Evolutionary conservation across 2,888 invertebrate genomes (phyloP).

Genomic region (Agrochola circellaris): DNA sequence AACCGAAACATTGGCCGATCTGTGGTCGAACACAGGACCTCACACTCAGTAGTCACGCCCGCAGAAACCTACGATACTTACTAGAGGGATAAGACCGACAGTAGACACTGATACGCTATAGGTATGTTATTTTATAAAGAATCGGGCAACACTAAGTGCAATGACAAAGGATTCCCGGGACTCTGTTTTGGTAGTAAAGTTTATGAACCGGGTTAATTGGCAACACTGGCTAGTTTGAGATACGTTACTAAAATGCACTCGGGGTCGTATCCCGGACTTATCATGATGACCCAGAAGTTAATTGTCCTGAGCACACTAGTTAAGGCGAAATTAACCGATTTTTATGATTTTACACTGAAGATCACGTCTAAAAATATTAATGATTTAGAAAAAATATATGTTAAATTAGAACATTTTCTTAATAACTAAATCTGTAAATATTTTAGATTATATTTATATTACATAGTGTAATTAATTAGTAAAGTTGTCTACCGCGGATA

Average conservation of each 20-base stretch:
- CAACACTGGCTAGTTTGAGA: constrained; percentile 17
- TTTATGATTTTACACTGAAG: too few relatives aligned
- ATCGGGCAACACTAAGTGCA: neutral
- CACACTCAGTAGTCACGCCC: neutral
- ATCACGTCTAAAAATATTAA: too few relatives aligned
- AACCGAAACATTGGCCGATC: neutral
- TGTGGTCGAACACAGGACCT: neutral
- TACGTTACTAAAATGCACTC: constrained; percentile 51
- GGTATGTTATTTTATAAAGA: too few relatives aligned
- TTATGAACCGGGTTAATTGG: constrained; percentile 42
- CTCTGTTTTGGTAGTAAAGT: constrained; percentile 46
- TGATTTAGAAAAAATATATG: too few relatives aligned
- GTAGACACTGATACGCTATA: neutral
- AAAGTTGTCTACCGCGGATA: too few relatives aligned
- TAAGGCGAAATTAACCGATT: too few relatives aligned
- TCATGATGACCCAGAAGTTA: constrained; percentile 29
- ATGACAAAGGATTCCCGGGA: constrained; percentile 1
- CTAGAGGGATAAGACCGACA: neutral
- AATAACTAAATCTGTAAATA: too few relatives aligned
- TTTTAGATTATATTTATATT: too few relatives aligned
- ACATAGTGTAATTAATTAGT: too few relatives aligned
- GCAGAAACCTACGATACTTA: neutral
- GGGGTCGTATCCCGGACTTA: constrained; percentile 19
- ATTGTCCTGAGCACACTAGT: neutral
- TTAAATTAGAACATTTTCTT: too few relatives aligned